A percentile compares a stretch with the other conserved stretches of the same genome.
phyloP scores from a whole-genome alignment of 2,888 invertebrate genomes.

The Calameuta idolon region DNA sequence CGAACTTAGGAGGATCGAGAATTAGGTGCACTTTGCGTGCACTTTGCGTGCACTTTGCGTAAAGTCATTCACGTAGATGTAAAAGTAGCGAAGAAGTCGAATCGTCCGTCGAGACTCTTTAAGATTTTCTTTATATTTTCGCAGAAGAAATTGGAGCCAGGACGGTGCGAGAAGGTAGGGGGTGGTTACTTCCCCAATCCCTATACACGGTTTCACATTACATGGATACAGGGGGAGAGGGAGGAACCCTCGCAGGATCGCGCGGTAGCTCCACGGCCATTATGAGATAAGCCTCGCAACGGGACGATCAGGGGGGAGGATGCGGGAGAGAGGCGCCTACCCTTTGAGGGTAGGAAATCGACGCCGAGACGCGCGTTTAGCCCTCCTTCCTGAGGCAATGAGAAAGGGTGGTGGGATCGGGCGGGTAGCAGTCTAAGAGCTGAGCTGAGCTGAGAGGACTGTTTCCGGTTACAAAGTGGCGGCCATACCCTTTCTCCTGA shows the following conservation, averaged over 20 bases:
- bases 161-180: not conserved
- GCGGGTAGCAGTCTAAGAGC: not conserved
- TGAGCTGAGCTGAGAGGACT: not conserved
- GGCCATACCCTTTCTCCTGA: constrained; percentile 24
- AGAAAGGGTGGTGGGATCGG: not conserved
- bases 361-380: constrained; percentile 7
- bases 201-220: not conserved
- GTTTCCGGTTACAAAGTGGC: constrained; percentile 11
- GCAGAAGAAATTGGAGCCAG: not conserved
- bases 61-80: not conserved
- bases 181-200: not conserved
- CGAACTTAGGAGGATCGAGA: not conserved
- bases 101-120: not conserved
- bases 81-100: not conserved
- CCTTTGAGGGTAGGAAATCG: constrained; percentile 11
- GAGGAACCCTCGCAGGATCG: constrained; percentile 9
- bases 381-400: not conserved
- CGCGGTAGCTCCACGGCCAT: constrained; percentile 18
- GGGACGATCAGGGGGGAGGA: not conserved
- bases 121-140: not conserved
- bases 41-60: no score
- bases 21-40: no score
- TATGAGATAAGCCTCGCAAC: constrained; percentile 25
- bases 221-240: not conserved
- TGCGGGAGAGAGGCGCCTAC: not conserved